Evolutionary conservation across 2,797 vertebrate genomes (phyloP).

Genomic region (Echeneis naucrates): DNA sequence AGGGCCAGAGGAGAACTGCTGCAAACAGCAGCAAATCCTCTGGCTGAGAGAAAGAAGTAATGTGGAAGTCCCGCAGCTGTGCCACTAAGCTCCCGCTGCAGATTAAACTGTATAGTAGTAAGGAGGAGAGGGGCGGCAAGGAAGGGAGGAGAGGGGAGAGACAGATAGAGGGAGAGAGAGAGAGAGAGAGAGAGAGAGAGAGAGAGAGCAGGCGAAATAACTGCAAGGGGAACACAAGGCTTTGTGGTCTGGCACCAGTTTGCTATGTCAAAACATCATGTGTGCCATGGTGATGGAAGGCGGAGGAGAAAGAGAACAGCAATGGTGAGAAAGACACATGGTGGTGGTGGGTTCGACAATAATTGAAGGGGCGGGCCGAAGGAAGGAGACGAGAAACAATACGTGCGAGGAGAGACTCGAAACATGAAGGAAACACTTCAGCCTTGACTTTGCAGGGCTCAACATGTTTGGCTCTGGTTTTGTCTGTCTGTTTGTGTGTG

Average conservation of each 20-base stretch:
- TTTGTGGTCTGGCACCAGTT: slow-evolving; percentile 75
- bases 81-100: slow-evolving; percentile 75
- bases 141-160: slow-evolving; percentile 14
- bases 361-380: slow-evolving; percentile 35
- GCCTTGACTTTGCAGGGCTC: slow-evolving; percentile 23
- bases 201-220: too few relatives aligned
- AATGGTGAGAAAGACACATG: slow-evolving; percentile 34
- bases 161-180: slow-evolving; percentile 24
- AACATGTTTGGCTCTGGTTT: slow-evolving; percentile 41
- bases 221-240: slow-evolving; percentile 70
- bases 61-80: slow-evolving; percentile 76
- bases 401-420: slow-evolving; percentile 20
- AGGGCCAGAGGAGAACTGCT: slow-evolving; percentile 28
- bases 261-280: slow-evolving; percentile 71
- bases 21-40: slow-evolving; percentile 69
- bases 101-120: slow-evolving; percentile 75
- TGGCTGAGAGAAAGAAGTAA: slow-evolving; percentile 67
- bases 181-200: slow-evolving; percentile 3
- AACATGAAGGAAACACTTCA: slow-evolving; percentile 46
- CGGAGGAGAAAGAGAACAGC: slow-evolving; percentile 24
- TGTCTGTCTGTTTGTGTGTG: slow-evolving; percentile 48
- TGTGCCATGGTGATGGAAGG: slow-evolving; percentile 56
- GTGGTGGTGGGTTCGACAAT: slow-evolving; percentile 19
- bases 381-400: slow-evolving; percentile 30
- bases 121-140: slow-evolving; percentile 43